phyloP scores from a whole-genome alignment of 2,797 vertebrate species.

The Syngnathus acus region DNA sequence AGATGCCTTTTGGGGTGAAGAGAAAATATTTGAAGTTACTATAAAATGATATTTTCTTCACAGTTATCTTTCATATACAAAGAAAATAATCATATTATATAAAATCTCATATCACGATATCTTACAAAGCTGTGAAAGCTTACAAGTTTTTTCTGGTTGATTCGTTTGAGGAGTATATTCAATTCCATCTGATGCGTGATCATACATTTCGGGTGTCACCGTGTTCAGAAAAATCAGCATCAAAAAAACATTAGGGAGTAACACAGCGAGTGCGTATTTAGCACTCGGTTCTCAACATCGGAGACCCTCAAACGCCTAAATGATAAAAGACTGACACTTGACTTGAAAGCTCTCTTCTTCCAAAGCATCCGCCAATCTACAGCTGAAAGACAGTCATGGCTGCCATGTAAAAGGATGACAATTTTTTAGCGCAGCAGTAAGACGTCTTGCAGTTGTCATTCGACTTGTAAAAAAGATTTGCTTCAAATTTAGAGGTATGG shows the following conservation, averaged over 20 bases:
- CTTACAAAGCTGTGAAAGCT: conserved; percentile 3
- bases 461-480: not conserved
- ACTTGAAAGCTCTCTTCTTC: conserved; percentile 32
- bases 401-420: not conserved
- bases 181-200: conserved; percentile 18
- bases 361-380: conserved; percentile 18
- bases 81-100: conserved; percentile 3
- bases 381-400: conserved; percentile 16
- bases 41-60: not conserved
- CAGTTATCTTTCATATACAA: not conserved
- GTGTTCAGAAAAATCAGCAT: conserved; percentile 20
- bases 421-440: not conserved
- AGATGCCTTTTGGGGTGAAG: conserved; percentile 3
- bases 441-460: not conserved
- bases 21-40: conserved; percentile 2
- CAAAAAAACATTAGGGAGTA: conserved; percentile 12
- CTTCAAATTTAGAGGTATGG: not conserved
- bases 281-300: conserved; percentile 36
- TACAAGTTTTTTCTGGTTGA: conserved; percentile 10
- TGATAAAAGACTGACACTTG: conserved; percentile 32
- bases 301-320: conserved; percentile 32
- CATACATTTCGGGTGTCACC: conserved; percentile 18
- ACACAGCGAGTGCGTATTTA: conserved; percentile 26
- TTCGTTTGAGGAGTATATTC: conserved; percentile 2
- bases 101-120: conserved; percentile 2